Percentiles rank a stretch among this genome's conserved stretches.
phyloP scores from a whole-genome alignment of 2,888 invertebrate species.

The Tachina fera region DNA sequence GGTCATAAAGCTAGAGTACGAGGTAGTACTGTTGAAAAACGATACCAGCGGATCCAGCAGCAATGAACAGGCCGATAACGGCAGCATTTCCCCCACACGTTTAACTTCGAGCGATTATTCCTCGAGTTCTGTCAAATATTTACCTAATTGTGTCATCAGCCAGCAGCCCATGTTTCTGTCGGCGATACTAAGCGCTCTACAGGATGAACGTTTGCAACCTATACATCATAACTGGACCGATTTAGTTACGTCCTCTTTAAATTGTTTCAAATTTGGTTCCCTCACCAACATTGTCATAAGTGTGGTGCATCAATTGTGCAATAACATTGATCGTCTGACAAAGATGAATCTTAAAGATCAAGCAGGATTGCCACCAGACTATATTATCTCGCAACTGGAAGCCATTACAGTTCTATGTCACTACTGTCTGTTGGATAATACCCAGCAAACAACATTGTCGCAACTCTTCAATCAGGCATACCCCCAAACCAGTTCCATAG shows the following conservation, averaged over 20 bases:
- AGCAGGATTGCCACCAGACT: slow-evolving; percentile 87
- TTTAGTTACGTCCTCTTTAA: slow-evolving; percentile 90
- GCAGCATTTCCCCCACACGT: slow-evolving; percentile 80
- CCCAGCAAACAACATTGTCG: slow-evolving; percentile 85
- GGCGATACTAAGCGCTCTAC: slow-evolving; percentile 90
- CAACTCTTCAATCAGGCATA: slow-evolving; percentile 85
- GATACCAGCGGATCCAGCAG: slow-evolving; percentile 78
- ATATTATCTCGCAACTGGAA: slow-evolving; percentile 90
- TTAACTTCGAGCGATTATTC: slow-evolving; percentile 74
- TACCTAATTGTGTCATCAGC: slow-evolving; percentile 87
- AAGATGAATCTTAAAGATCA: slow-evolving; percentile 79
- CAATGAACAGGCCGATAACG: slow-evolving; percentile 77
- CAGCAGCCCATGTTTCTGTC: slow-evolving; percentile 93
- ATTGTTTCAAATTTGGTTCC: slow-evolving; percentile 89
- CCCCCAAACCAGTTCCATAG: slow-evolving; percentile 83
- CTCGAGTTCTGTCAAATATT: slow-evolving; percentile 84
- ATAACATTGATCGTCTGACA: slow-evolving; percentile 88
- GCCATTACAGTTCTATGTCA: slow-evolving; percentile 91
- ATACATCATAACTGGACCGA: slow-evolving; percentile 93
- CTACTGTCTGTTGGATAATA: slow-evolving; percentile 88
- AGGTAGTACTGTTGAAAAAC: slow-evolving; percentile 85
- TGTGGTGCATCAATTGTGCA: slow-evolving; percentile 89
- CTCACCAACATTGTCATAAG: slow-evolving; percentile 90
- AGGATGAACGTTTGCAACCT: slow-evolving; percentile 87
- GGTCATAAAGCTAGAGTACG: slow-evolving; percentile 89